Evolutionary conservation across 2,797 vertebrate genomes (phyloP).

Genomic region (Cichlasoma orientale): DNA sequence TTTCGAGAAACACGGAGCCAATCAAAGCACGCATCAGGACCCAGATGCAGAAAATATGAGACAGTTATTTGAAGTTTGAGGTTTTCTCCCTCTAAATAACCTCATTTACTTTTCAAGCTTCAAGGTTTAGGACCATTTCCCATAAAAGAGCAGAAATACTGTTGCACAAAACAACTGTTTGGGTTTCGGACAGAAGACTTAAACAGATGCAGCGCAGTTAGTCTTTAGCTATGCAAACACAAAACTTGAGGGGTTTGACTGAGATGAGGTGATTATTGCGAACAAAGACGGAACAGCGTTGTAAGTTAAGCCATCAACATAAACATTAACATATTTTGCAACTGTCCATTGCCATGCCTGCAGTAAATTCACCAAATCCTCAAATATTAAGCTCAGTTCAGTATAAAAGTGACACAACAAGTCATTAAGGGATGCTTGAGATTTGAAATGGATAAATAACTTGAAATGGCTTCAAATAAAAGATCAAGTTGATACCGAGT

Average conservation of each 20-base stretch:
- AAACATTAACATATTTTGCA: neutral
- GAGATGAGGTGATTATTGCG: neutral
- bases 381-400: neutral
- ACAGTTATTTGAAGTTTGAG: conserved; percentile 67
- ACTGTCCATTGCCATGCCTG: rapidly evolving
- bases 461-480: neutral
- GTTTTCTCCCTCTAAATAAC: conserved; percentile 60
- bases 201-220: conserved; percentile 18
- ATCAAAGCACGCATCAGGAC: conserved; percentile 60
- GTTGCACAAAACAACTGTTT: conserved; percentile 43
- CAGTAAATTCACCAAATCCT: neutral
- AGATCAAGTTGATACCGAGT: neutral
- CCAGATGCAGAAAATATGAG: conserved; percentile 57
- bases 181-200: conserved; percentile 40
- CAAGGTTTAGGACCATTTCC: conserved; percentile 61
- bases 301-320: neutral
- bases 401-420: neutral
- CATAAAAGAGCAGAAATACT: conserved; percentile 38
- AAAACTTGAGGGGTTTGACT: conserved; percentile 6
- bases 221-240: conserved; percentile 30
- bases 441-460: neutral
- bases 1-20: conserved; percentile 42
- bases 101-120: conserved; percentile 54
- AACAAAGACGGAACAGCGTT: neutral
- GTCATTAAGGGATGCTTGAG: neutral